These are phyloP conservation scores for Myrmecobius fasciatus DNA, from an alignment of 2,113 vertebrate species.

Conservation along the genomic window DNA sequence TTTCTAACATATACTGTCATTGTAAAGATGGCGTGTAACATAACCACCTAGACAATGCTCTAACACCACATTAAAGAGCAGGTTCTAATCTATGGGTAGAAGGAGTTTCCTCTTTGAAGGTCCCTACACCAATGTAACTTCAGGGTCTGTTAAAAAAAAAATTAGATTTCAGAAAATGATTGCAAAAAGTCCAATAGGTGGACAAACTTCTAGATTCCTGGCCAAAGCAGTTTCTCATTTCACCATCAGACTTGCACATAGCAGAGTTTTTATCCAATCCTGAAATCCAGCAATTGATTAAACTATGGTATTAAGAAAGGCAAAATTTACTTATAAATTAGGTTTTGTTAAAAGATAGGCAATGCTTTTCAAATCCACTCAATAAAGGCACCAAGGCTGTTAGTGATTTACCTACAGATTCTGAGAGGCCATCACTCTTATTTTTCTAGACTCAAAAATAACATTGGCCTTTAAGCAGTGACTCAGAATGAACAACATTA, in stretches of 20 bases:
- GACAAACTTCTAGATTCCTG: neutral
- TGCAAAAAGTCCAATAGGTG: neutral
- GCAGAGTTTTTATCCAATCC: neutral
- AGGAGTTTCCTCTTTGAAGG: neutral
- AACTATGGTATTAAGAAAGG: conserved; percentile 45
- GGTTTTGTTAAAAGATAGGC: neutral
- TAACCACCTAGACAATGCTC: neutral
- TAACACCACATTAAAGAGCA: neutral
- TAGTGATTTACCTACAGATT: neutral
- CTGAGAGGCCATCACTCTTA: neutral
- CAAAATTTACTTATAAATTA: conserved; percentile 7
- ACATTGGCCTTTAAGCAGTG: conserved; percentile 79
- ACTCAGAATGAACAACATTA: conserved; percentile 81
- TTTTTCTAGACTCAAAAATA: conserved; percentile 47
- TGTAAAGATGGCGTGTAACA: neutral
- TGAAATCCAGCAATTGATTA: neutral
- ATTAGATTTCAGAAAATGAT: conserved; percentile 3
- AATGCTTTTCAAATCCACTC: neutral
- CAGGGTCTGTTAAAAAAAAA: neutral
- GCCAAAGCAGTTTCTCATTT: conserved; percentile 35
- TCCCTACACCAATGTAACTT: neutral
- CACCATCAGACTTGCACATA: neutral
- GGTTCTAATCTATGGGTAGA: neutral
- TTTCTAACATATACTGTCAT: neutral
- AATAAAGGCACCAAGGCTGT: neutral